phyloP scores from a whole-genome alignment of 2,888 invertebrate genomes.

The Girardia tigrina region DNA sequence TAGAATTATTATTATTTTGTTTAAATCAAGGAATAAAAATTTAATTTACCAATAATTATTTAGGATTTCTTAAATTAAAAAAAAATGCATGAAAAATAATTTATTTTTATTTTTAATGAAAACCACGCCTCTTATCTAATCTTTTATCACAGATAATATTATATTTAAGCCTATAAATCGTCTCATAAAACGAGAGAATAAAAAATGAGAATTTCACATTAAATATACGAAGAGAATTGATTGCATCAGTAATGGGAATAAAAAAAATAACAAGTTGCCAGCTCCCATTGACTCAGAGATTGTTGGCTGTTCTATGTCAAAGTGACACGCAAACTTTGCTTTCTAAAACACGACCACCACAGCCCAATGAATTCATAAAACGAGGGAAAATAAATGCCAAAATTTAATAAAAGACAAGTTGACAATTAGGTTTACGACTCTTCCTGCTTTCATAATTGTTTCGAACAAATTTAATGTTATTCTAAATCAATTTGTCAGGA shows the following conservation, averaged over 20 bases:
- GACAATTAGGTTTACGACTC: conserved; percentile 23
- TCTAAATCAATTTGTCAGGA: conserved; percentile 20
- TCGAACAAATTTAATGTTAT: conserved; percentile 10
- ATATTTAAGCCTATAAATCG: not conserved
- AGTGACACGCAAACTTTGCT: not conserved
- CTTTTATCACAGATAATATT: not conserved
- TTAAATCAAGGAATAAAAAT: too few species aligned
- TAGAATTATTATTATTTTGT: too few species aligned
- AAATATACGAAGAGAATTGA: not conserved
- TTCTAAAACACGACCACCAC: not conserved
- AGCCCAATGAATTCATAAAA: conserved; percentile 10
- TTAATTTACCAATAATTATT: too few species aligned
- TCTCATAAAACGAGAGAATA: not conserved
- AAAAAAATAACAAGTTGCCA: conserved; percentile 12
- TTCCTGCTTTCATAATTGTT: conserved; percentile 10
- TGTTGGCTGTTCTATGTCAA: conserved; percentile 6
- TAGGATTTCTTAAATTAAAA: too few species aligned
- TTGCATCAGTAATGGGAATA: conserved; percentile 16
- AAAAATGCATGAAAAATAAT: too few species aligned
- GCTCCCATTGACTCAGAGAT: not conserved
- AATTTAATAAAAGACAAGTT: conserved; percentile 23
- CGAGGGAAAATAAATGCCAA: not conserved
- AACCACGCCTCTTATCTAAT: not conserved
- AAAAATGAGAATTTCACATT: not conserved
- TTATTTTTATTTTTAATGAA: too few species aligned